Evolutionary conservation across 1,140 invertebrate genomes (phyloP), one percentile per base, ranked within the genome.

Genomic region (Calephelis nemesis): DNA sequence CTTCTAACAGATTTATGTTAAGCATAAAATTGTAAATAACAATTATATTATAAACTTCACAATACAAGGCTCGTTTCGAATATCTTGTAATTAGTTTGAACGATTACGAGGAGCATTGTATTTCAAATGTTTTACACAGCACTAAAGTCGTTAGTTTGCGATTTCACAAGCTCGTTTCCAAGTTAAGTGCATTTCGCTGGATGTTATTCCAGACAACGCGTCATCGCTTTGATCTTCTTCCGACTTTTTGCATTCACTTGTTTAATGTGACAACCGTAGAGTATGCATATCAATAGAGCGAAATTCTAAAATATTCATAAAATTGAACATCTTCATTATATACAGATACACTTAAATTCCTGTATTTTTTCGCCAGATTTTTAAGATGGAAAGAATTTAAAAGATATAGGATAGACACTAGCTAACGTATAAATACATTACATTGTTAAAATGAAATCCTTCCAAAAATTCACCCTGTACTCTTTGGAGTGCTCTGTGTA

Each of bases 171-270:
- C 70, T 70, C 73, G 73, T 68, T 81, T 75, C 69, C 78, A 76
- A 78, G 76, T 81, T 77, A 76, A 78, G 76, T 81, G 79, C 77
- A 79, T 82, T 76, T 68, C 74, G 70, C 63, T 77, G 75, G 76
- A 78, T 83, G 82, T 84, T 89, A 88, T 88, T 91, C 77, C 81
- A 84, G 84, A 79, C 76, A 75, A 70, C 77, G 79, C 75, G 79
- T 74, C 85, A 83, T 86, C 88, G 86, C 86, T 91, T 91, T 90
- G 87, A 90, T 87, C 76, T 90, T 75, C 72, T 64, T 70, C 78
- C 79, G 75, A 83, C 88, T 91, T 91, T 90, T 89, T 91, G 87
- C 77, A 65, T 64, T 78, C 77, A 80, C 81, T 85, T 76, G 81
- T 84, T 90, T 88, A 87, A 87, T 87, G 86, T 81, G 86, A 87